These are phyloP conservation scores for Vandiemenella viatica DNA, from an alignment of 2,888 invertebrate genomes.

Conservation along the genomic window DNA sequence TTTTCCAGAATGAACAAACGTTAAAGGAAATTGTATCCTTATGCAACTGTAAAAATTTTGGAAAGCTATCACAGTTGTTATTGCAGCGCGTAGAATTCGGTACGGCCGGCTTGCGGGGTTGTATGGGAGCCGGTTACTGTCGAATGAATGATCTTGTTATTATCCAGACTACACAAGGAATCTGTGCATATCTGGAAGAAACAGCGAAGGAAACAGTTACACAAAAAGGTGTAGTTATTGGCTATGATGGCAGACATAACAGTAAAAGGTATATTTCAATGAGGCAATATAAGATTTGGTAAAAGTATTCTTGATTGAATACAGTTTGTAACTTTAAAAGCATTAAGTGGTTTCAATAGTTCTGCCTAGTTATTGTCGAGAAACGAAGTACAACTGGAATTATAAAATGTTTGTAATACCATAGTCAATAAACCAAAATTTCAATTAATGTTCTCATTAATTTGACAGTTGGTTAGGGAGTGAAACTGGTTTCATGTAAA, in stretches of 20 bases:
- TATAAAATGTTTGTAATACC: too few species aligned
- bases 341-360: too few species aligned
- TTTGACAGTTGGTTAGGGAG: too few species aligned
- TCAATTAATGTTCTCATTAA: too few species aligned
- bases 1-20: conserved; percentile 45
- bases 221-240: conserved; percentile 65
- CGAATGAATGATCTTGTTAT: conserved; percentile 94
- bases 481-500: too few species aligned
- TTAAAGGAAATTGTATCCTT: conserved; percentile 44
- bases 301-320: too few species aligned
- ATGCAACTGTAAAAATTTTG: conserved; percentile 30
- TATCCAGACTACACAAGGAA: conserved; percentile 85
- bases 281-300: neutral
- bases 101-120: conserved; percentile 82
- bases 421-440: too few species aligned
- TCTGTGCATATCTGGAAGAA: conserved; percentile 57
- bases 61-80: conserved; percentile 47
- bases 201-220: conserved; percentile 42
- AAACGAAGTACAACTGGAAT: too few species aligned
- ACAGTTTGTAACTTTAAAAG: too few species aligned
- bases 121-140: conserved; percentile 85
- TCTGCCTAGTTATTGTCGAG: too few species aligned
- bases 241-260: conserved; percentile 85
- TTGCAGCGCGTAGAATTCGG: conserved; percentile 67
- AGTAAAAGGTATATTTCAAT: conserved; percentile 62